Evolutionary conservation across 2,113 vertebrate species (phyloP).

Genomic region (Ammodytes marinus): DNA sequence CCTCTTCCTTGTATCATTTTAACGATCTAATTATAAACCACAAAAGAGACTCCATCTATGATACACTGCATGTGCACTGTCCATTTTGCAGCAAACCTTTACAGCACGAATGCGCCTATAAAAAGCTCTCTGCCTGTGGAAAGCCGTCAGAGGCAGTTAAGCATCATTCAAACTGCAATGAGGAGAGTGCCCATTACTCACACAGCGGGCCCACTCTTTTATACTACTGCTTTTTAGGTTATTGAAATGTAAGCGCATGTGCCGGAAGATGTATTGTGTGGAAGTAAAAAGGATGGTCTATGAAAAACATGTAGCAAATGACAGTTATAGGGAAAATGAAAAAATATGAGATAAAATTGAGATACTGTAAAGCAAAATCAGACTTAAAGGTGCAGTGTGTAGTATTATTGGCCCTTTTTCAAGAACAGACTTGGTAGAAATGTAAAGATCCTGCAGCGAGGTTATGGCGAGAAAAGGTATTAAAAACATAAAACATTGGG

Average conservation of each 20-base stretch:
- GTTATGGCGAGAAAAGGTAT: no score
- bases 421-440: no score
- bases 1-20: neutral
- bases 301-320: neutral
- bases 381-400: neutral
- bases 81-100: neutral
- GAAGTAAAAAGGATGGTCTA: neutral
- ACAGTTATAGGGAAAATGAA: neutral
- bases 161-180: neutral
- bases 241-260: neutral
- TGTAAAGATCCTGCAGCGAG: no score
- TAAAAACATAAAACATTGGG: no score
- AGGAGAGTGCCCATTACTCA: conserved; percentile 19
- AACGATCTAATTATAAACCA: neutral
- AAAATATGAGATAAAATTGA: neutral
- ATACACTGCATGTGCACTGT: neutral
- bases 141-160: neutral
- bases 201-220: neutral
- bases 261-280: neutral
- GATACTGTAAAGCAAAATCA: neutral
- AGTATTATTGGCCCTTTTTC: no score
- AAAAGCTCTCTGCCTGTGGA: conserved; percentile 20
- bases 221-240: neutral
- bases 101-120: neutral
- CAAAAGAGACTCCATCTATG: neutral